Evolutionary conservation across 2,113 vertebrate species (phyloP), one percentile per base, ranked within the genome.

Genomic region (Poicephalus gulielmi): DNA sequence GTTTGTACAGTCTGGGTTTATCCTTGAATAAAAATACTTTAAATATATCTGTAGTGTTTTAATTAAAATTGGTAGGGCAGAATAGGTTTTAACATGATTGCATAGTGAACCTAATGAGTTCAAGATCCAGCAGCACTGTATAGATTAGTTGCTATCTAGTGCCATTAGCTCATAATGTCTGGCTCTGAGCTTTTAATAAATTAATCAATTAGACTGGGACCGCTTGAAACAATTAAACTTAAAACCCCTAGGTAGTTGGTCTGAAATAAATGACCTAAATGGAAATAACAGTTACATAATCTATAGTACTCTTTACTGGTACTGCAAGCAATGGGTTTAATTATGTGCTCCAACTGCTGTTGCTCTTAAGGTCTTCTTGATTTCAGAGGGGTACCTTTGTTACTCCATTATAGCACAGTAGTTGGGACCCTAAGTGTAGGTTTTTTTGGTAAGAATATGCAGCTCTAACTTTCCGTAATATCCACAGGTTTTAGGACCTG

Each of bases 401-500:
- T 94, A 17, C 9, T 85, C 28, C 9, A 6, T 81, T 80, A n/a
- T 23, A 84, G 23, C 69, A 55, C 24, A 31, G 68, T 52, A 85
- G 33, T 18, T 5, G 14, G 55, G 39, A 84, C 10, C 19, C 7
- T n/a, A 63, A 67, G 25, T 43, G 10, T 67, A 47, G 16, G 1
- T 6, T 57, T 55, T 49, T 59, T 55, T 16, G 83, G n/a, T 52
- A 17, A 76, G 59, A 64, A 33, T 44, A 14, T 17, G 3, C 3
- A 23, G 7, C 44, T 66, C 23, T 28, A 44, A 95, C 47, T 53
- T 88, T 66, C 17, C 30, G 1, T 39, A 57, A 59, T 78, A 12
- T 75, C 24, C 13, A 44, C 93, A 99, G 99, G 98, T 99, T 84
- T 96, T 99, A 74, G 99, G 99, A 28, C 99, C 99, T 43, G 99